phyloP scores from a whole-genome alignment of 2,888 invertebrate genomes.

The Pyralis farinalis region DNA sequence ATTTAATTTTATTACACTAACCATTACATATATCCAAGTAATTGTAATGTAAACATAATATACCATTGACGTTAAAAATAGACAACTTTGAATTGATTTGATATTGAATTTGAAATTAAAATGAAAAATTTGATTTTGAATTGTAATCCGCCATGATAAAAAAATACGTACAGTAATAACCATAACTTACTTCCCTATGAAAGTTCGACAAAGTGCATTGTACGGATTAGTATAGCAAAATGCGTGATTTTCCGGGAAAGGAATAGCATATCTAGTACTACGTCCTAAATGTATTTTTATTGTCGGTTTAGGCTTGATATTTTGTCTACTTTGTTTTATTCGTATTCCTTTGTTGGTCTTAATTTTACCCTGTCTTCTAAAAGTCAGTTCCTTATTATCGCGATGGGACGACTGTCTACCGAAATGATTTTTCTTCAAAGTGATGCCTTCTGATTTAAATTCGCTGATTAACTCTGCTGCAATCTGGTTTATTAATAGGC shows the following conservation, averaged over 20 bases:
- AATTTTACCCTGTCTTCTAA: background rate
- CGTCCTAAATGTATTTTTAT: slow-evolving; percentile 37
- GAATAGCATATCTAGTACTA: slow-evolving; percentile 42
- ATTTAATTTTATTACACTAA: too few relatives aligned
- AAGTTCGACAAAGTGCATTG: slow-evolving; percentile 40
- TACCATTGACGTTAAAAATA: too few relatives aligned
- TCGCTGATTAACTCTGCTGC: slow-evolving; percentile 31
- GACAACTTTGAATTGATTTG: too few relatives aligned
- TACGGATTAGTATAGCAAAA: slow-evolving; percentile 47
- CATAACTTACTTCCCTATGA: too few relatives aligned
- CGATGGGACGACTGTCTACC: background rate
- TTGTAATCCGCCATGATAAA: too few relatives aligned
- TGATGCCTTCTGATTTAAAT: slow-evolving; percentile 11
- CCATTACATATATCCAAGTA: too few relatives aligned
- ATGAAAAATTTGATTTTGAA: too few relatives aligned
- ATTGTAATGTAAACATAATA: too few relatives aligned
- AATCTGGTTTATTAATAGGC: slow-evolving; percentile 24
- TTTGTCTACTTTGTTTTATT: too few relatives aligned
- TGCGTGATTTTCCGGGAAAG: slow-evolving; percentile 48
- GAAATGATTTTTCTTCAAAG: background rate
- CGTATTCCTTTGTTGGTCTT: too few relatives aligned
- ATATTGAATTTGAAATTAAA: too few relatives aligned
- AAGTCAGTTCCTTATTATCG: background rate
- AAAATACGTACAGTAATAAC: too few relatives aligned
- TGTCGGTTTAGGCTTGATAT: slow-evolving; percentile 14